phyloP scores from a whole-genome alignment of 2,113 vertebrate species.

The Zonotrichia leucophrys region DNA sequence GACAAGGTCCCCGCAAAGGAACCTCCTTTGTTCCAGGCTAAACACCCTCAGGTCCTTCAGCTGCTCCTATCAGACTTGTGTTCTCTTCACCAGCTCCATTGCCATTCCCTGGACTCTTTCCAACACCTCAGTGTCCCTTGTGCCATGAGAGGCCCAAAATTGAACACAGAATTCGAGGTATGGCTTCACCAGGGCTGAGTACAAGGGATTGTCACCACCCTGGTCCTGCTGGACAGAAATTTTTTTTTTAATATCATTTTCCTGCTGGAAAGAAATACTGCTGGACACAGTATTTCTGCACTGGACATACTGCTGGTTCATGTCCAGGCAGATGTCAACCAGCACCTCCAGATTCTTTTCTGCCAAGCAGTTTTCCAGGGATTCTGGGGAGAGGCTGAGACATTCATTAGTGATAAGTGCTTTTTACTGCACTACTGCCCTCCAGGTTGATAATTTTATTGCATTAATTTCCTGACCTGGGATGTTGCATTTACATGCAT shows the following conservation, averaged over 20 bases:
- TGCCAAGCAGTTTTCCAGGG: neutral
- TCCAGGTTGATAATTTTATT: neutral
- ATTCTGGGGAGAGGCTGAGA: neutral
- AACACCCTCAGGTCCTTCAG: neutral
- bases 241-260: no score
- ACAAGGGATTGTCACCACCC: neutral
- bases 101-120: neutral
- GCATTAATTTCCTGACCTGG: neutral
- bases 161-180: neutral
- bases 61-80: neutral
- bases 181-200: neutral
- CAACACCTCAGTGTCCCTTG: neutral
- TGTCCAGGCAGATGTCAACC: rapidly evolving
- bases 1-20: neutral
- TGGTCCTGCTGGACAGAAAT: no score
- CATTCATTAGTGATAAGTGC: rapidly evolving
- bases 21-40: neutral
- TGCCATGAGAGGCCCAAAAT: neutral
- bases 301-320: neutral
- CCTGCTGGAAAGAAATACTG: neutral
- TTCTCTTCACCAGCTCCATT: neutral
- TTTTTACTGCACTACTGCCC: neutral
- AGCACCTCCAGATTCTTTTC: neutral
- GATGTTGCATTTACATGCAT: neutral
- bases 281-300: neutral